Conservation (phyloP, 2,113 vertebrate species). For the Protobothrops flavoviridis region DNA sequence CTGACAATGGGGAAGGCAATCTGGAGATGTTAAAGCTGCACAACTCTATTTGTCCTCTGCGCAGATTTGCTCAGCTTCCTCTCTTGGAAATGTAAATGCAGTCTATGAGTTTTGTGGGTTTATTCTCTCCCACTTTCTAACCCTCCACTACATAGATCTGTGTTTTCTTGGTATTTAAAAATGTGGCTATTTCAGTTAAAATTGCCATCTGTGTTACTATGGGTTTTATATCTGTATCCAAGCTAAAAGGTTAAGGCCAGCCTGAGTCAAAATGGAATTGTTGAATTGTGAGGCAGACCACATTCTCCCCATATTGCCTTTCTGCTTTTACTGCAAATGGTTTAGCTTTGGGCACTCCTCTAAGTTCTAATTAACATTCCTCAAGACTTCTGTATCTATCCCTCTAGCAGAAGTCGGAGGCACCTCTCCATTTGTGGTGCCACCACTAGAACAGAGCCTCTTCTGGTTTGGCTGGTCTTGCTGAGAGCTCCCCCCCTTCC, state of each 20-base stretch:
- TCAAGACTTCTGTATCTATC: constrained; percentile 34
- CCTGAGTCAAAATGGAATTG: constrained; percentile 75
- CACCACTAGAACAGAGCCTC: constrained; percentile 16
- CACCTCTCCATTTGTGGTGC: constrained; percentile 42
- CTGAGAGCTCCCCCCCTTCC: constrained; percentile 33
- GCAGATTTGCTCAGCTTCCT: constrained; percentile 2
- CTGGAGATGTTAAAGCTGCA: constrained; percentile 84
- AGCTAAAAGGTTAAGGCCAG: constrained; percentile 48
- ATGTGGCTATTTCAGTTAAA: constrained; percentile 6
- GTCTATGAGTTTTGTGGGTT: not conserved
- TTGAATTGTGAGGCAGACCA: constrained; percentile 61
- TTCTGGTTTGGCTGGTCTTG: constrained; percentile 58
- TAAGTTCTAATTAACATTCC: constrained; percentile 52
- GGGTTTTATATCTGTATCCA: constrained; percentile 71
- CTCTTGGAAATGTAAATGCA: not conserved
- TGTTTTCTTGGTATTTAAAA: not conserved
- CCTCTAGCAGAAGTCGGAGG: constrained; percentile 25
- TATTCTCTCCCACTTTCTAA: not conserved
- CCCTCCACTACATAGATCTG: not conserved
- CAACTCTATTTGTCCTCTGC: constrained; percentile 20
- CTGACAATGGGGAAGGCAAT: constrained; percentile 83
- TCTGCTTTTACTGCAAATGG: constrained; percentile 48
- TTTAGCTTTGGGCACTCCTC: constrained; percentile 42
- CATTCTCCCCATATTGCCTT: constrained; percentile 77
- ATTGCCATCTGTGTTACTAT: constrained; percentile 67